Percentiles rank a stretch among this genome's conserved stretches.
These are phyloP conservation scores for Chironomus tentans DNA, from an alignment of 2,888 invertebrate species.

Conservation along the genomic window DNA sequence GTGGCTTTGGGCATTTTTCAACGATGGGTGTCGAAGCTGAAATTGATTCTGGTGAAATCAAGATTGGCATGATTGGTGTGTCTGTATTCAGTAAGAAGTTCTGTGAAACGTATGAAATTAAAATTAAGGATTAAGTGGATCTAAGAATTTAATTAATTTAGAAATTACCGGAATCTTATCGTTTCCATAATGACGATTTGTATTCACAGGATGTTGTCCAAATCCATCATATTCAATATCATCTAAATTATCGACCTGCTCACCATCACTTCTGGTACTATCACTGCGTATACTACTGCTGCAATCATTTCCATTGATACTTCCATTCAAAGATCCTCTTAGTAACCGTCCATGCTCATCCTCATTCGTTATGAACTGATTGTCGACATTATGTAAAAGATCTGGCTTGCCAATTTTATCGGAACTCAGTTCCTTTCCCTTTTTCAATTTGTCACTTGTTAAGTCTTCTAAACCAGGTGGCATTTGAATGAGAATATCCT, in stretches of 20 bases:
- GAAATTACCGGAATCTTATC: no score
- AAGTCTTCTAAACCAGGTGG: slow-evolving; percentile 36
- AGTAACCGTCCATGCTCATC: slow-evolving; percentile 10
- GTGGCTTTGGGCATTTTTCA: slow-evolving; percentile 5
- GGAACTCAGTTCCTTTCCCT: not conserved
- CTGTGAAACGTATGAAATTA: not conserved
- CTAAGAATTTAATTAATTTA: no score
- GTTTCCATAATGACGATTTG: not conserved
- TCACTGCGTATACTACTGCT: slow-evolving; percentile 18
- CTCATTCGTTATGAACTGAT: not conserved
- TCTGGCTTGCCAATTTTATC: slow-evolving; percentile 14
- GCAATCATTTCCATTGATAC: slow-evolving; percentile 16
- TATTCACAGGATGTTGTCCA: not conserved
- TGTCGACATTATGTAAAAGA: slow-evolving; percentile 8
- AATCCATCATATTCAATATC: slow-evolving; percentile 18
- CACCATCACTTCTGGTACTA: slow-evolving; percentile 13
- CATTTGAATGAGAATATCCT: slow-evolving; percentile 36
- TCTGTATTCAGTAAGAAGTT: not conserved
- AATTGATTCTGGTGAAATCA: not conserved
- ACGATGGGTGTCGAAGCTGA: slow-evolving; percentile 7
- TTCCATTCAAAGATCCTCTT: slow-evolving; percentile 13
- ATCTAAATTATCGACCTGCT: not conserved
- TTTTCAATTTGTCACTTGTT: not conserved
- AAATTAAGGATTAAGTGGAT: not conserved
- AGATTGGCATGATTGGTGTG: not conserved